These are phyloP conservation scores for Octodonta nipae DNA, from an alignment of 2,888 invertebrate species.

Conservation along the genomic window DNA sequence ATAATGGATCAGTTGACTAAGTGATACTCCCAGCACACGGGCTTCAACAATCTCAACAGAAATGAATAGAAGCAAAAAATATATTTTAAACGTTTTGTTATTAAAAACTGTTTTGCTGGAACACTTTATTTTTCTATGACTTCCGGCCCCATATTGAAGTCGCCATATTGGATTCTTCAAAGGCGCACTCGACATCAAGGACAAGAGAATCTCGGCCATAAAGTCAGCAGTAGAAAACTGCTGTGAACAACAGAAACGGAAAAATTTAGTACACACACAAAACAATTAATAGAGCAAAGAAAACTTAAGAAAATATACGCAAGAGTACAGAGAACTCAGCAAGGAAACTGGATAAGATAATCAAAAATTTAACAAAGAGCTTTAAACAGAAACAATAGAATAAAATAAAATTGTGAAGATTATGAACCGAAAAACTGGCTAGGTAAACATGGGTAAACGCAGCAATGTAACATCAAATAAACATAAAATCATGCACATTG, in stretches of 20 bases:
- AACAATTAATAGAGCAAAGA: constrained; percentile 1
- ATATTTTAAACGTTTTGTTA: too few species aligned
- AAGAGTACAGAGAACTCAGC: constrained; percentile 1
- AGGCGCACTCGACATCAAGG: background rate
- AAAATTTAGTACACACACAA: background rate
- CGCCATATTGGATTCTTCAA: background rate
- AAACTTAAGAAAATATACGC: background rate
- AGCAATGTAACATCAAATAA: constrained; percentile 3
- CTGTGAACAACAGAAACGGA: background rate
- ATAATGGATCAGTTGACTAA: too few species aligned
- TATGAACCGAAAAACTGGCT: background rate
- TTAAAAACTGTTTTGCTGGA: too few species aligned
- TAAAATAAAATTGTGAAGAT: background rate
- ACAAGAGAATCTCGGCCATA: background rate
- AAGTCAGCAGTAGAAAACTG: background rate
- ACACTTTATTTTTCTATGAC: too few species aligned
- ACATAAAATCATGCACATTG: background rate
- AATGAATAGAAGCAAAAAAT: too few species aligned
- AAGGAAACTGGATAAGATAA: background rate
- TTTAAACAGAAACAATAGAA: constrained; percentile 2
- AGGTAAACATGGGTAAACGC: background rate
- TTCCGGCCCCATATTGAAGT: too few species aligned
- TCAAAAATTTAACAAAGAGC: background rate
- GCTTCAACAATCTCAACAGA: too few species aligned
- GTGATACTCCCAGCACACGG: too few species aligned